Conservation (phyloP, 1,140 invertebrate species). For the Armadillidium nasatum region DNA sequence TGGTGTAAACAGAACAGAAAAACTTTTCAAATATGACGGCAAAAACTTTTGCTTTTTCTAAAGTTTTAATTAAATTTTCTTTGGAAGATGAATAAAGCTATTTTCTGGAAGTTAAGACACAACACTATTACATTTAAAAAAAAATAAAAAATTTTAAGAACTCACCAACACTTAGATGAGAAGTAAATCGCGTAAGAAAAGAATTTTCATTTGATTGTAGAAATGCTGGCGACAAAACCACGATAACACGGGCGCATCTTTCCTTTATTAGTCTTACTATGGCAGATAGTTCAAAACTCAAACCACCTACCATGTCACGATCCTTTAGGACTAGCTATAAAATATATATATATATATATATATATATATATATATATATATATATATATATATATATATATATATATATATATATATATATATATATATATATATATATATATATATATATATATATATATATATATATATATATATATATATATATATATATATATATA, state of each 20-base stretch:
- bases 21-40: no score
- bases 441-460: neutral
- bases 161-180: constrained; percentile 41
- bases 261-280: constrained; percentile 40
- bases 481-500: no score
- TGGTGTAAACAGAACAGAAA: no score
- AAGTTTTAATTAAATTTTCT: neutral
- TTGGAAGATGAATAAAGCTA: neutral
- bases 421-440: no score
- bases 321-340: constrained; percentile 40
- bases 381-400: no score
- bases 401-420: neutral
- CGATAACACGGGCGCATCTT: constrained; percentile 39
- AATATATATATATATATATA: neutral
- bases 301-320: constrained; percentile 38
- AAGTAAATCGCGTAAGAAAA: constrained; percentile 39
- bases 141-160: neutral
- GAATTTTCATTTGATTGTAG: constrained; percentile 36
- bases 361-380: no score
- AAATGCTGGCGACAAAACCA: constrained; percentile 36
- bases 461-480: neutral
- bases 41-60: no score
- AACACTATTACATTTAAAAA: neutral
- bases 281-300: constrained; percentile 39
- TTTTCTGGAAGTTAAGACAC: neutral